These are phyloP conservation scores for Trichoplusia ni DNA, from an alignment of 1,140 invertebrate genomes.

Conservation along the genomic window DNA sequence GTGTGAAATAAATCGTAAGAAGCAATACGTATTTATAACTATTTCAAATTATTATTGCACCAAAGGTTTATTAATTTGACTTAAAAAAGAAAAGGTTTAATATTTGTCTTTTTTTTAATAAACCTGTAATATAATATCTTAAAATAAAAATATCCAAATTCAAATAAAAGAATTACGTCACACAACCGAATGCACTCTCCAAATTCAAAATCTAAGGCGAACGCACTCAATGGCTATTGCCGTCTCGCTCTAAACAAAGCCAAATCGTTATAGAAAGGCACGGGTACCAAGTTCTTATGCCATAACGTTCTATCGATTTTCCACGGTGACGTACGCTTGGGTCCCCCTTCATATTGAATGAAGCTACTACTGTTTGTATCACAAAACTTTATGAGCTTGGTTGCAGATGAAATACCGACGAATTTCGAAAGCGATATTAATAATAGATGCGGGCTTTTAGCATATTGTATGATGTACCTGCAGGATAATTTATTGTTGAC, in stretches of 20 bases:
- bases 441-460: slow-evolving; percentile 22
- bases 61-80: too few species aligned
- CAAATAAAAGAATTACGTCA: neutral
- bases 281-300: slow-evolving; percentile 12
- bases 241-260: slow-evolving; percentile 30
- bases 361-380: neutral
- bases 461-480: slow-evolving; percentile 16
- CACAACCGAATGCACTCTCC: neutral
- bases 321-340: neutral
- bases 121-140: too few species aligned
- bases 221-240: slow-evolving; percentile 15
- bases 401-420: too few species aligned
- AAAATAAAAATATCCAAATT: too few species aligned
- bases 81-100: too few species aligned
- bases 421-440: too few species aligned
- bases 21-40: too few species aligned
- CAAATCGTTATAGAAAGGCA: slow-evolving; percentile 6
- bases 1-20: too few species aligned
- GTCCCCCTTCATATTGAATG: slow-evolving; percentile 21
- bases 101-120: too few species aligned
- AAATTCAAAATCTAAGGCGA: slow-evolving; percentile 8
- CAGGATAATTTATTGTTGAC: slow-evolving; percentile 5
- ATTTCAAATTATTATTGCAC: too few species aligned
- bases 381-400: neutral
- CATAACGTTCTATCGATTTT: slow-evolving; percentile 24